A percentile compares a stretch with the other conserved stretches of the same genome.
phyloP scores from a whole-genome alignment of 2,888 invertebrate species.

The Tribolium freemani region DNA sequence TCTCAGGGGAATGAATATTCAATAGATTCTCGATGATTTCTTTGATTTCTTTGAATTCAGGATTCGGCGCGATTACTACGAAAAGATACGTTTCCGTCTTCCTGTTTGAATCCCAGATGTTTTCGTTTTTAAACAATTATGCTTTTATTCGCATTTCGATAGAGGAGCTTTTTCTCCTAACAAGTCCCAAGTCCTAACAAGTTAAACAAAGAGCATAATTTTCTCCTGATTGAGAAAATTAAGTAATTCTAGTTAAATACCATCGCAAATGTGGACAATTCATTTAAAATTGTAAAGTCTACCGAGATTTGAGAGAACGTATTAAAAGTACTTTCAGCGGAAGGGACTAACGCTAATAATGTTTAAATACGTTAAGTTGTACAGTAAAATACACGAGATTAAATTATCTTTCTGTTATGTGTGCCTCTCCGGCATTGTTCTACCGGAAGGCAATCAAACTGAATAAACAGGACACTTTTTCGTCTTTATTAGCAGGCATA shows the following conservation, averaged over 20 bases:
- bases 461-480: conserved; percentile 7
- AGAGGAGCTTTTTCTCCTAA: neutral
- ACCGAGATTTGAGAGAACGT: conserved; percentile 14
- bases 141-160: neutral
- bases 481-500: neutral
- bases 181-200: neutral
- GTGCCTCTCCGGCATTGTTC: conserved; percentile 3
- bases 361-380: conserved; percentile 15
- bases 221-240: neutral
- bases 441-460: conserved; percentile 12
- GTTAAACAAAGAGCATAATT: neutral
- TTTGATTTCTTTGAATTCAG: conserved; percentile 30
- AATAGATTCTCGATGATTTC: conserved; percentile 22
- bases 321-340: conserved; percentile 25
- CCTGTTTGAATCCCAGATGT: neutral
- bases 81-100: conserved; percentile 7
- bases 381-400: conserved; percentile 24
- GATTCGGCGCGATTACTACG: conserved; percentile 15
- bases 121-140: conserved; percentile 10
- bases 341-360: conserved; percentile 25
- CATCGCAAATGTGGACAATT: conserved; percentile 18
- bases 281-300: conserved; percentile 7
- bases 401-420: conserved; percentile 27
- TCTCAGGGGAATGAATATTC: conserved; percentile 37
- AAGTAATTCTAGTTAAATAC: conserved; percentile 10